These are phyloP conservation scores for Spisula subtruncata DNA, from an alignment of 2,888 invertebrate species.

Conservation along the genomic window DNA sequence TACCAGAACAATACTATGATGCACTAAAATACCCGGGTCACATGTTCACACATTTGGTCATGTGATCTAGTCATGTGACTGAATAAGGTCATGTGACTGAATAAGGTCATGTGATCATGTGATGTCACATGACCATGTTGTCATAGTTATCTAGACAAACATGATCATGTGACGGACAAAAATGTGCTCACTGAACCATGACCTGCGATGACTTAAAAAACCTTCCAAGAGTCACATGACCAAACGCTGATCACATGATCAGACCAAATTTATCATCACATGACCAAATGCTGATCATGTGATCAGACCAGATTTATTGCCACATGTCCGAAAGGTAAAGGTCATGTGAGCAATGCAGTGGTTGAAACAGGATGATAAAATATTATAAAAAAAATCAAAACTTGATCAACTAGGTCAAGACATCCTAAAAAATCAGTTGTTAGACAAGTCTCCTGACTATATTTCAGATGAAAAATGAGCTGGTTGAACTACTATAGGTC, in stretches of 20 bases:
- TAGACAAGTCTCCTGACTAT: no score
- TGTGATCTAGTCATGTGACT: background rate
- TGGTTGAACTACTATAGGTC: no score
- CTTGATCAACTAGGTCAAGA: no score
- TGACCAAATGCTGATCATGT: conserved; percentile 15
- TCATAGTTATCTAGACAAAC: background rate
- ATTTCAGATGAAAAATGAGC: no score
- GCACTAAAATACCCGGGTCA: conserved; percentile 30
- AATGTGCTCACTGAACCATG: background rate
- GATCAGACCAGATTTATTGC: background rate
- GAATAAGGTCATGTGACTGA: background rate
- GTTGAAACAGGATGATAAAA: conserved; percentile 49
- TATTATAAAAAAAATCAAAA: background rate
- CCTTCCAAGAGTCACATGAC: conserved; percentile 25
- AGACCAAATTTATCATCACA: background rate
- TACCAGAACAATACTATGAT: conserved; percentile 68
- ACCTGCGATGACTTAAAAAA: background rate
- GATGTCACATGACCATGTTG: conserved; percentile 36
- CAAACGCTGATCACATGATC: conserved; percentile 5
- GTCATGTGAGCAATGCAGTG: conserved; percentile 40
- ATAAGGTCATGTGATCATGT: conserved; percentile 3
- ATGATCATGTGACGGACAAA: background rate
- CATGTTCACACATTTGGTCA: background rate
- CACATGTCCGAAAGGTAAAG: background rate
- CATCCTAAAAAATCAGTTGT: no score